phyloP scores from a whole-genome alignment of 1,140 invertebrate genomes.

The Chironomus tepperi region DNA sequence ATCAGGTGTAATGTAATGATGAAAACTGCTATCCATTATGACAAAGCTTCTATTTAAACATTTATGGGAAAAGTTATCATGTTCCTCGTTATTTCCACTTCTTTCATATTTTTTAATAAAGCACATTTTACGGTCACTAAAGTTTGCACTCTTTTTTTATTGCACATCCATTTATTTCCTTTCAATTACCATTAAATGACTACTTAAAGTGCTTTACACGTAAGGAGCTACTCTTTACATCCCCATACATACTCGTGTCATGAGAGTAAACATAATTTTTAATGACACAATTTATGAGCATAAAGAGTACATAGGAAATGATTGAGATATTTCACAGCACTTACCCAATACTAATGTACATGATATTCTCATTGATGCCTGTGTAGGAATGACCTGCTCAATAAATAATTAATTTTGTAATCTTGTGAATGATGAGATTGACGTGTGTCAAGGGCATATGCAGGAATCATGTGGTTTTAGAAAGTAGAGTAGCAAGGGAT shows the following conservation, averaged over 20 bases:
- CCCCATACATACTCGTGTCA: neutral
- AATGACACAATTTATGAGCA: neutral
- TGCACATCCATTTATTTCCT: neutral
- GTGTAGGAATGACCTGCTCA: neutral
- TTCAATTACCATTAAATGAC: neutral
- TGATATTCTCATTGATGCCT: constrained; percentile 12
- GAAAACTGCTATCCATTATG: too few species aligned
- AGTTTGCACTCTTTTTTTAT: too few species aligned
- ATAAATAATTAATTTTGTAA: neutral
- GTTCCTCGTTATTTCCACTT: too few species aligned
- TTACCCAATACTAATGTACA: constrained; percentile 17
- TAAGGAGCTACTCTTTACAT: neutral
- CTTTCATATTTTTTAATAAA: too few species aligned
- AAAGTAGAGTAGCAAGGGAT: too few species aligned
- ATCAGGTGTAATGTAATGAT: too few species aligned
- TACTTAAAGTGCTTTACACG: neutral
- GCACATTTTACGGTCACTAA: too few species aligned
- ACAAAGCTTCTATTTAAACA: too few species aligned
- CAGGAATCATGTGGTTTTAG: too few species aligned
- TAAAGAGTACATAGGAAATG: too few species aligned
- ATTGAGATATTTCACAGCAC: neutral
- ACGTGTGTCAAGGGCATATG: too few species aligned
- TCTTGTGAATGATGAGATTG: neutral
- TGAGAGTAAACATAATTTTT: neutral
- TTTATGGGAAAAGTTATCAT: too few species aligned